These are phyloP conservation scores for Falco punctatus DNA, from an alignment of 2,113 vertebrate genomes.

Conservation along the genomic window DNA sequence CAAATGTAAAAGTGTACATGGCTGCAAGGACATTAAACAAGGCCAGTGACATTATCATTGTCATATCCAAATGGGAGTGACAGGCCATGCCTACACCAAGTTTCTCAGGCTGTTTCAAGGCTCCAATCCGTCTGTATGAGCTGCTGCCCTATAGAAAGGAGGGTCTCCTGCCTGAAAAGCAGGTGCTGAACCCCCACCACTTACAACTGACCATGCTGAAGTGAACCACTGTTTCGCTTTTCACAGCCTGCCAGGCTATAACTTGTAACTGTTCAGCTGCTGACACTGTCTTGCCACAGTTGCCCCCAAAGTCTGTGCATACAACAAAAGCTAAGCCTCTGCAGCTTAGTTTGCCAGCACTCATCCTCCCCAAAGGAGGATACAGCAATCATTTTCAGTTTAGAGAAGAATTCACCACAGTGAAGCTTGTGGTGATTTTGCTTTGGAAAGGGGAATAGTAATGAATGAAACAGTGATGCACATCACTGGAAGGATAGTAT, in stretches of 20 bases:
- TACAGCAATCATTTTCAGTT: neutral
- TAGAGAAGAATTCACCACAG: neutral
- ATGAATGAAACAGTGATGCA: neutral
- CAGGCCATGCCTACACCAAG: neutral
- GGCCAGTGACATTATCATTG: neutral
- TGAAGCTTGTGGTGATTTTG: neutral
- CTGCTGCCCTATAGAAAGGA: neutral
- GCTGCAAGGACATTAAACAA: conserved; percentile 15
- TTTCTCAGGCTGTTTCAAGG: neutral
- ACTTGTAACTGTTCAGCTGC: neutral
- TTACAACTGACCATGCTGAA: neutral
- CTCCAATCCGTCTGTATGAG: neutral
- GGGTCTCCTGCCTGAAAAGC: neutral
- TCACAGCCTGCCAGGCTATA: neutral
- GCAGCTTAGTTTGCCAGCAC: neutral
- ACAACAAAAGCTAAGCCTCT: neutral
- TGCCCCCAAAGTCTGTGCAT: neutral
- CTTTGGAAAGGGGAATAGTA: neutral
- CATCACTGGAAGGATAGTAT: neutral
- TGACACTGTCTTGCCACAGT: neutral
- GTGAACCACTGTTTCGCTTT: neutral
- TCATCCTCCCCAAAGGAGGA: neutral
- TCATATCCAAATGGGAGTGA: neutral
- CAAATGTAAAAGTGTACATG: neutral
- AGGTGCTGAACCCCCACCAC: neutral